Percentiles rank a stretch among this genome's conserved stretches.
phyloP scores from a whole-genome alignment of 2,888 invertebrate species.

The Tolmerus cingulatus region DNA sequence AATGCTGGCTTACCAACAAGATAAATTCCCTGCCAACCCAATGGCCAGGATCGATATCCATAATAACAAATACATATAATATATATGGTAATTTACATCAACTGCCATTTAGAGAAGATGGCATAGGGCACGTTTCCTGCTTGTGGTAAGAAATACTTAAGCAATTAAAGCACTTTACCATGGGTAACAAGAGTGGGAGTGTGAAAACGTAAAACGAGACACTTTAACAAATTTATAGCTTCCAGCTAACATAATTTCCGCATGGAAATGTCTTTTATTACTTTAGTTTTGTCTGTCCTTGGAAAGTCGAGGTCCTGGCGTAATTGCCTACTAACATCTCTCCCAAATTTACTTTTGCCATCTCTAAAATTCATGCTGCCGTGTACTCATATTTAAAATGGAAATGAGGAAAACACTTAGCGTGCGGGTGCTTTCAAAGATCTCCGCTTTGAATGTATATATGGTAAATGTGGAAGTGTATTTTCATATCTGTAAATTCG shows the following conservation, averaged over 20 bases:
- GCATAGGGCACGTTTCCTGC: background rate
- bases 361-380: background rate
- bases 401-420: background rate
- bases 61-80: background rate
- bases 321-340: background rate
- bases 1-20: background rate
- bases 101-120: background rate
- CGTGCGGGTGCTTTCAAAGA: background rate
- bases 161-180: background rate
- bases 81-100: conserved; percentile 8
- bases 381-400: background rate
- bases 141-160: background rate
- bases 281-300: background rate
- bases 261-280: background rate
- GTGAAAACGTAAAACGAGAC: background rate
- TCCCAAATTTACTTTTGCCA: background rate
- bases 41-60: background rate
- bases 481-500: background rate
- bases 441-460: background rate
- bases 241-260: background rate
- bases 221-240: conserved; percentile 5
- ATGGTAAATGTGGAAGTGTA: too few species aligned
- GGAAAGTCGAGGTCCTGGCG: background rate
- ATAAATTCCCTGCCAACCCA: background rate
- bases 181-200: background rate